These are phyloP conservation scores for Drosophila tsacasi DNA, from an alignment of 1,140 invertebrate species.

Conservation along the genomic window DNA sequence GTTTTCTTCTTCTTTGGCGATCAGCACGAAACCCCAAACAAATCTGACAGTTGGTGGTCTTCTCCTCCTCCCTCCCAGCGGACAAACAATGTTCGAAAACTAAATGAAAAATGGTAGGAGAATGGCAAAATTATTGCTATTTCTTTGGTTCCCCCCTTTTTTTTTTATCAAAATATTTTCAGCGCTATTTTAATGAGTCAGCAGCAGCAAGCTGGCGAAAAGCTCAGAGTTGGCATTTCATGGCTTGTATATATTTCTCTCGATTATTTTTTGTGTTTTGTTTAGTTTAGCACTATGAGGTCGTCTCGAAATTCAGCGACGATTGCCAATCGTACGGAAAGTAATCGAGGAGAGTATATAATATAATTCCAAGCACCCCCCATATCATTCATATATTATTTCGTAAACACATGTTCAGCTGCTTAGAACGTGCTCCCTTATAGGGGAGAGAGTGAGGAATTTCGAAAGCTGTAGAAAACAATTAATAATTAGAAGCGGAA, in stretches of 20 bases:
- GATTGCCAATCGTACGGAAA: conserved; percentile 44
- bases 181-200: conserved; percentile 74
- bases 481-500: conserved; percentile 37
- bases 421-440: conserved; percentile 53
- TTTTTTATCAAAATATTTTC: conserved; percentile 49
- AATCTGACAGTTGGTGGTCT: conserved; percentile 45
- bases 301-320: conserved; percentile 62
- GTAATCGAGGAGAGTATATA: conserved; percentile 43
- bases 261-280: conserved; percentile 12
- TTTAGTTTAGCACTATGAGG: conserved; percentile 55
- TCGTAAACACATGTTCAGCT: conserved; percentile 27
- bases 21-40: conserved; percentile 17
- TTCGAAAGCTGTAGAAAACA: conserved; percentile 17
- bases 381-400: background rate
- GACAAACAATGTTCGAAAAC: conserved; percentile 45
- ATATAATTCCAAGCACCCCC: background rate
- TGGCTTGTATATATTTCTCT: conserved; percentile 27
- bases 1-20: conserved; percentile 11
- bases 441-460: conserved; percentile 20
- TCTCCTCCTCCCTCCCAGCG: background rate
- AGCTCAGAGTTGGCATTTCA: conserved; percentile 44
- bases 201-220: conserved; percentile 56
- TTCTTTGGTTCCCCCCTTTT: conserved; percentile 1
- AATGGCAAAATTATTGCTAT: conserved; percentile 26
- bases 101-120: conserved; percentile 62